phyloP scores from a whole-genome alignment of 2,888 invertebrate genomes.

The Plagiodera versicolora region DNA sequence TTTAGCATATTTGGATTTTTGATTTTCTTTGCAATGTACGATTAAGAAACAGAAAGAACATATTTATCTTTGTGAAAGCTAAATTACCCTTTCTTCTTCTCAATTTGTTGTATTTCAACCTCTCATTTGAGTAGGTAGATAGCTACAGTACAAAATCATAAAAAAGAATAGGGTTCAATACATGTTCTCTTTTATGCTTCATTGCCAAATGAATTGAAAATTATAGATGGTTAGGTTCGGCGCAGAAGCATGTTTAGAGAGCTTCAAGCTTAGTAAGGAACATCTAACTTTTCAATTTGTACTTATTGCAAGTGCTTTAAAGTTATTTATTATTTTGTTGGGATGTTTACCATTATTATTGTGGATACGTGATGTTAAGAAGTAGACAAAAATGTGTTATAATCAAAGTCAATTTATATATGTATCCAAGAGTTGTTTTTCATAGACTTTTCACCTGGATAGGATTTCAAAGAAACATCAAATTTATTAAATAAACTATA shows the following conservation, averaged over 20 bases:
- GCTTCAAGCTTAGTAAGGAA: background rate
- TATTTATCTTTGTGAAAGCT: slow-evolving; percentile 18
- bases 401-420: slow-evolving; percentile 38
- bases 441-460: slow-evolving; percentile 37
- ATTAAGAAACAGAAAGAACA: background rate
- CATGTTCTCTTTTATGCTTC: slow-evolving; percentile 19
- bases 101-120: slow-evolving; percentile 18
- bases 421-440: slow-evolving; percentile 37
- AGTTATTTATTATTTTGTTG: slow-evolving; percentile 30
- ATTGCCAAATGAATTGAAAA: slow-evolving; percentile 22
- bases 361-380: slow-evolving; percentile 22
- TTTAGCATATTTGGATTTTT: slow-evolving; percentile 16
- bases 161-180: slow-evolving; percentile 21
- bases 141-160: slow-evolving; percentile 40
- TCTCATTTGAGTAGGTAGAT: slow-evolving; percentile 24
- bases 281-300: slow-evolving; percentile 20
- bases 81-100: slow-evolving; percentile 31
- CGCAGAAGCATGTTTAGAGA: background rate
- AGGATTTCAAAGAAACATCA: slow-evolving; percentile 36
- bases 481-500: slow-evolving; percentile 41
- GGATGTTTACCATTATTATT: slow-evolving; percentile 32
- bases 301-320: slow-evolving; percentile 20
- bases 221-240: slow-evolving; percentile 7
- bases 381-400: slow-evolving; percentile 20
- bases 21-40: background rate